phyloP scores from a whole-genome alignment of 2,888 invertebrate genomes.

The Horisme vitalbata region DNA sequence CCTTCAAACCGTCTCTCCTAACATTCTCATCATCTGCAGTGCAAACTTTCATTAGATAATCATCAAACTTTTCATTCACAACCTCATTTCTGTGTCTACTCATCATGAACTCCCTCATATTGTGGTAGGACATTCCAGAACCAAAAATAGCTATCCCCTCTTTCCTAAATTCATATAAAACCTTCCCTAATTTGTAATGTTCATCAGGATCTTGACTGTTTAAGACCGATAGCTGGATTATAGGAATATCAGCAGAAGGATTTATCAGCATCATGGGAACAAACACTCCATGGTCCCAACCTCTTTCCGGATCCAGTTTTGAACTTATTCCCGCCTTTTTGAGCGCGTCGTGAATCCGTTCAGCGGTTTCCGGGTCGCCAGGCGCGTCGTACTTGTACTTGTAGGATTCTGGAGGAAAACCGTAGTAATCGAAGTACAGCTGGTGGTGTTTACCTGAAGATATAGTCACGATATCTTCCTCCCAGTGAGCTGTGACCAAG shows the following conservation, averaged over 20 bases:
- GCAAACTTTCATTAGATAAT: constrained; percentile 62
- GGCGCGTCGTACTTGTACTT: constrained; percentile 71
- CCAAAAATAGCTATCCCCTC: constrained; percentile 70
- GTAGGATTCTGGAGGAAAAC: constrained; percentile 73
- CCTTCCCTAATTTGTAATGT: constrained; percentile 67
- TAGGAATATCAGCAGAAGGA: constrained; percentile 68
- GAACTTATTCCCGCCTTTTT: constrained; percentile 62
- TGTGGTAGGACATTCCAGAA: constrained; percentile 77
- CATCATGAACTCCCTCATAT: constrained; percentile 67
- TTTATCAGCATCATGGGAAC: constrained; percentile 77
- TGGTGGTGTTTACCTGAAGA: constrained; percentile 69
- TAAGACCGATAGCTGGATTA: constrained; percentile 69
- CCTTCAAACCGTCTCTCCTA: constrained; percentile 50
- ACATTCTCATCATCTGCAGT: constrained; percentile 53
- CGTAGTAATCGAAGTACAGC: constrained; percentile 74
- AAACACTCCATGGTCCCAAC: constrained; percentile 79
- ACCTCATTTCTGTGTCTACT: constrained; percentile 45
- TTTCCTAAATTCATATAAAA: constrained; percentile 60
- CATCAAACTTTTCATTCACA: constrained; percentile 69
- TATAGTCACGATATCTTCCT: constrained; percentile 66
- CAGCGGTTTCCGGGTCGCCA: constrained; percentile 64
- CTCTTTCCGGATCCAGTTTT: constrained; percentile 64
- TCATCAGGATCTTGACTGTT: constrained; percentile 61
- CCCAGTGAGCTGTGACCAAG: constrained; percentile 75
- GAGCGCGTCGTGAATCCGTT: constrained; percentile 55